Conservation (phyloP, 2,888 invertebrate genomes). For the Lithophane ornitopus region DNA sequence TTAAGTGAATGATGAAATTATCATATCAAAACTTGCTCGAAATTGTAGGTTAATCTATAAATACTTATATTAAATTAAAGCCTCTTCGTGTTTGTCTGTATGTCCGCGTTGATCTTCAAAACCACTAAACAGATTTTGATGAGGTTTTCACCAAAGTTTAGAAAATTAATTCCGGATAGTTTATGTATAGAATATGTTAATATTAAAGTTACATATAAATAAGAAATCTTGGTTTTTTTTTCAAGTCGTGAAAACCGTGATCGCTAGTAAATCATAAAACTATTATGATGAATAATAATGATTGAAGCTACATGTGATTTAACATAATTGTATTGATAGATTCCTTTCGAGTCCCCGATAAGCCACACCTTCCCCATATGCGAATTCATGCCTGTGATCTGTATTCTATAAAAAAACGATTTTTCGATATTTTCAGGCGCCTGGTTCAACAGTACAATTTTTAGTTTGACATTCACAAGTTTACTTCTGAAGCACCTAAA, state of each 20-base stretch:
- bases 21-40: not conserved
- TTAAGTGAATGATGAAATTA: not conserved
- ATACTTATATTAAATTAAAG: too few species aligned
- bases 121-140: too few species aligned
- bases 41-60: not conserved
- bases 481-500: not conserved
- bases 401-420: not conserved
- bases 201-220: too few species aligned
- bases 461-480: not conserved
- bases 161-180: too few species aligned
- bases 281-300: not conserved
- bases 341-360: not conserved
- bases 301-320: not conserved
- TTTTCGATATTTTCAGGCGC: not conserved
- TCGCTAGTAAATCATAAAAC: not conserved
- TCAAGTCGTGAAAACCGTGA: too few species aligned
- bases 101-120: too few species aligned
- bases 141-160: too few species aligned
- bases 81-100: too few species aligned
- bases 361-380: not conserved
- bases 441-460: not conserved
- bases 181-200: too few species aligned
- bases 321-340: not conserved
- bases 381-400: not conserved
- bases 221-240: too few species aligned